phyloP scores from a whole-genome alignment of 1,140 invertebrate genomes.

The Dinothrombium tinctorium region DNA sequence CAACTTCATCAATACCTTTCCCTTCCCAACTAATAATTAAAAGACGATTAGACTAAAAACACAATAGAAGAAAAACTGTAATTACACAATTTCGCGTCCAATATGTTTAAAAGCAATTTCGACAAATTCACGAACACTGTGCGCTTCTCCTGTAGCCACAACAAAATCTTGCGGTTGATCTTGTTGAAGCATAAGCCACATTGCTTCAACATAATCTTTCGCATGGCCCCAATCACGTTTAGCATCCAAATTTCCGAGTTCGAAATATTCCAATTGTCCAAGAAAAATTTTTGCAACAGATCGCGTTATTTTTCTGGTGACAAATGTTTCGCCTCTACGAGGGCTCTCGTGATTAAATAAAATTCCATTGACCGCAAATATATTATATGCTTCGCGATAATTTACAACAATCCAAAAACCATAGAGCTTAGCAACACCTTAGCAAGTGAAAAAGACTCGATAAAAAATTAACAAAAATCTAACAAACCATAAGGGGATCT shows the following conservation, averaged over 20 bases:
- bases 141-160: conserved; percentile 79
- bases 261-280: conserved; percentile 58
- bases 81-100: conserved; percentile 26
- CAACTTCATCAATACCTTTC: conserved; percentile 55
- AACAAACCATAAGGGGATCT: conserved; percentile 87
- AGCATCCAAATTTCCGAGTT: conserved; percentile 87
- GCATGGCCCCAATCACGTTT: conserved; percentile 98
- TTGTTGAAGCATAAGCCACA: conserved; percentile 99
- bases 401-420: conserved; percentile 97
- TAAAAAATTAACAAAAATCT: conserved; percentile 5
- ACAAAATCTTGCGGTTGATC: conserved; percentile 83
- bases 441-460: conserved; percentile 3
- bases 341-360: conserved; percentile 99
- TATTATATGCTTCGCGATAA: conserved; percentile 89
- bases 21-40: conserved; percentile 51
- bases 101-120: conserved; percentile 65
- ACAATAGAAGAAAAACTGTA: conserved; percentile 7
- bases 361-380: conserved; percentile 96
- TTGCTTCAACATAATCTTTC: conserved; percentile 94
- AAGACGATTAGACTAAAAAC: background rate
- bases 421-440: conserved; percentile 93
- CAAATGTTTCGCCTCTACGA: conserved; percentile 85
- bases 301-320: conserved; percentile 91
- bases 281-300: conserved; percentile 86
- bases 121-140: conserved; percentile 90